A percentile compares a stretch with the other conserved stretches of the same genome.
Evolutionary conservation across 1,140 invertebrate species (phyloP).

Genomic region (Caenorhabditis latens): DNA sequence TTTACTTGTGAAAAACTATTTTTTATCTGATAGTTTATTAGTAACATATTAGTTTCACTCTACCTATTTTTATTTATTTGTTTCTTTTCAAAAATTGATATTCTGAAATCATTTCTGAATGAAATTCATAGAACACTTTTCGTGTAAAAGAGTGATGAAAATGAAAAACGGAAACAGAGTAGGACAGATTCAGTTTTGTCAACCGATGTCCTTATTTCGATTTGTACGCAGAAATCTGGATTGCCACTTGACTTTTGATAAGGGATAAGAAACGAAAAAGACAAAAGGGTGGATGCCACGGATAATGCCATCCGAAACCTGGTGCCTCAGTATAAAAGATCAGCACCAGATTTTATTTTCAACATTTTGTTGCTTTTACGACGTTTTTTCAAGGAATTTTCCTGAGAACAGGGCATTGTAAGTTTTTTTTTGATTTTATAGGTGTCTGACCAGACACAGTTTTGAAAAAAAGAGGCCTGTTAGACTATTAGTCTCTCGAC

Average conservation of each 20-base stretch:
- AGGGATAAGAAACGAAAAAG: conserved; percentile 5
- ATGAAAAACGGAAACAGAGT: not conserved
- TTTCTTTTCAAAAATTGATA: not conserved
- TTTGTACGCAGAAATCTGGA: conserved; percentile 38
- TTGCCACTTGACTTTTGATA: conserved; percentile 40
- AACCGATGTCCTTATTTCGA: conserved; percentile 27
- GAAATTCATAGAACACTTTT: not conserved
- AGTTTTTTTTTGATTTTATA: not conserved
- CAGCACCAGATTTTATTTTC: not conserved
- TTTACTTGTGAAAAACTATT: not conserved
- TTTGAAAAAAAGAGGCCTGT: not conserved
- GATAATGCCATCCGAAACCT: conserved; percentile 35
- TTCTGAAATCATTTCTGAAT: too few relatives aligned
- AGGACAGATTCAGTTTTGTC: not conserved
- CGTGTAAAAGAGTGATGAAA: not conserved
- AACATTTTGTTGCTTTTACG: conserved; percentile 7
- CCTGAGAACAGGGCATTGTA: not conserved
- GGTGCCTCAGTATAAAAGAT: conserved; percentile 34
- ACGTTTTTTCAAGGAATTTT: not conserved
- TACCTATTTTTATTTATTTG: not conserved
- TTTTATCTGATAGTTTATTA: not conserved
- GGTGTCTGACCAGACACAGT: not conserved
- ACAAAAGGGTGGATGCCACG: conserved; percentile 31
- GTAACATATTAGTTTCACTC: not conserved
- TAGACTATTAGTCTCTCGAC: not conserved